Evolutionary conservation across 2,888 invertebrate species (phyloP).

Genomic region (Proisotoma minuta): DNA sequence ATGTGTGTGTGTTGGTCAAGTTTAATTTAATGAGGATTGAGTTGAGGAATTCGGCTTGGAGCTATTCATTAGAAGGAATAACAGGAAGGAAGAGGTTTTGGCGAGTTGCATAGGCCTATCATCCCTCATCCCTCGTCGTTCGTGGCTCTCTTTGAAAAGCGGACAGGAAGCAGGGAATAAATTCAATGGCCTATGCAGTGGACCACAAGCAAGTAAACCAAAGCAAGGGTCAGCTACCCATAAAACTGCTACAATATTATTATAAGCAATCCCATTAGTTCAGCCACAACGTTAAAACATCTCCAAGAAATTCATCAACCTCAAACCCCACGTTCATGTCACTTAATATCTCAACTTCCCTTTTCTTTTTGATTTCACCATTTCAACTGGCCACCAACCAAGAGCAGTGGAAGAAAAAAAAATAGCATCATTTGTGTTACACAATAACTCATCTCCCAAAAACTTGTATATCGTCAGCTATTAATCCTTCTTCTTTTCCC

Average conservation of each 20-base stretch:
- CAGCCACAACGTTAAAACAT: slow-evolving; percentile 4
- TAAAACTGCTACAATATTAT: not conserved
- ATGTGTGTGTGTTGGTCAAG: not conserved
- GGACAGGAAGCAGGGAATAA: slow-evolving; percentile 1
- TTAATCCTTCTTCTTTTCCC: too few species aligned
- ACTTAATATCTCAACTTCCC: too few species aligned
- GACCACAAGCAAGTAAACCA: not conserved
- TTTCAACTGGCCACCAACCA: too few species aligned
- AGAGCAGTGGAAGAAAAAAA: too few species aligned
- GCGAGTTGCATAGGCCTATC: not conserved
- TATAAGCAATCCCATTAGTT: slow-evolving; percentile 12
- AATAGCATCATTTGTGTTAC: too few species aligned
- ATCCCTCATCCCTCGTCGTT: not conserved
- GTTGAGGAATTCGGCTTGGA: slow-evolving; percentile 12
- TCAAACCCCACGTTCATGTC: too few species aligned
- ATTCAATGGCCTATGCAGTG: slow-evolving; percentile 12
- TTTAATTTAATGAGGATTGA: slow-evolving; percentile 8
- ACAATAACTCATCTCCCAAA: too few species aligned
- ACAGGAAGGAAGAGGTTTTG: slow-evolving; percentile 16
- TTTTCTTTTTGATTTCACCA: too few species aligned
- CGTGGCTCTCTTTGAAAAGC: not conserved
- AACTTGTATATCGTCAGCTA: too few species aligned
- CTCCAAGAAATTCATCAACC: slow-evolving; percentile 12
- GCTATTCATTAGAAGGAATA: slow-evolving; percentile 14
- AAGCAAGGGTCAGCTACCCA: slow-evolving; percentile 16